Evolutionary conservation across 2,113 vertebrate genomes (phyloP), one percentile per base, ranked within the genome.

Genomic region (Chaenogobius annularis): DNA sequence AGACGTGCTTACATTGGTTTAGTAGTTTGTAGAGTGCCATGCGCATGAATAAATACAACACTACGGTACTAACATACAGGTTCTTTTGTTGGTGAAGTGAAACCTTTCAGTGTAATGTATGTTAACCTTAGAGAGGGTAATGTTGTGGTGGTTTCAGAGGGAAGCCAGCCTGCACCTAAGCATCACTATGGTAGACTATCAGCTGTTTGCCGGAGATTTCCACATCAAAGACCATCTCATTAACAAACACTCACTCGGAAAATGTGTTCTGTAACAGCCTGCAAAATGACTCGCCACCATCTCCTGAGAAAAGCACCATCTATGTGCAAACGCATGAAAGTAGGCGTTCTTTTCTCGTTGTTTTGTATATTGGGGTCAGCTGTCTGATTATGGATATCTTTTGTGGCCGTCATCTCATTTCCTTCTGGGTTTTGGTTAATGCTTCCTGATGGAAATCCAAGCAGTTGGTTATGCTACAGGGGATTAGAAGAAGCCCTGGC

Each of bases 181-280:
- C 85, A 85, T 78, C 81, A 77, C 79, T 83, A 81, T 72, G 69
- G 56, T 65, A 83, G 80, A 84, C 83, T 88, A 86, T 91, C 86
- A 70, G 83, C 47, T 62, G 71, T 77, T 78, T 81, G 26, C 66
- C 67, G 74, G 77, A 84, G 85, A 89, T 92, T 93, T 91, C 66
- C 86, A 93, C 88, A 90, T 92, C 91, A 92, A 91, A 93, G 87
- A 48, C 23, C 61, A 59, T 74, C 81, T 89, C 85, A 92, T 92
- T 90, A 91, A 85, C 80, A 54, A 69, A 78, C 68, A 70, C 84
- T 88, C 79, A 37, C 86, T 89, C 77, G 75, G 83, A 84, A 82
- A 91, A 90, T 84, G 56, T 89, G 82, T 87, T 91, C 73, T 62
- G 81, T 88, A 87, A 81, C 81, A 79, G 88, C 79, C 68, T 61